Base-by-base conservation (phyloP, 2,113 vertebrate species). In the Cynocephalus volans region DNA sequence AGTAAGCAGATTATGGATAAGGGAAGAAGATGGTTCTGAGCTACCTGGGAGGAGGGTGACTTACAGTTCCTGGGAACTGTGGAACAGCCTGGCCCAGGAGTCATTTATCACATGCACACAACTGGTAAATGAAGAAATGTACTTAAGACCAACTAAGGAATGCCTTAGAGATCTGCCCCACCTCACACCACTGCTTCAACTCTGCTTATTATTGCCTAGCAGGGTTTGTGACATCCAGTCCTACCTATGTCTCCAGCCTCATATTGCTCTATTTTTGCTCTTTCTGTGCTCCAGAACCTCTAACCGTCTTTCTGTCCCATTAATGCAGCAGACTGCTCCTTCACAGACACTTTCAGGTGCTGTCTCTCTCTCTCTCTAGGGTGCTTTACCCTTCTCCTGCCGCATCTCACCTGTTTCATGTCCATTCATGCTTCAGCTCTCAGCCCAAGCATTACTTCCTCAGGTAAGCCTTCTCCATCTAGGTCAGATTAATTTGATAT, bases 241-340 rank as follows among this genome's bases (percentile, higher is more conserved):
- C 19, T 64, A 72, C 18, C 10, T 26, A 8, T 2, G 3, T 41
- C 18, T 48, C 54, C 54, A 86, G 67, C 23, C 48, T 36, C 21
- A 1, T 3, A 3, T 3, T 23, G 24, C 48, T 76, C 36, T 21
- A 8, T 58, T n/a, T 18, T 41, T 9, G 62, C 45, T 60, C 60
- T n/a, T 6, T 62, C 72, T 65, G 24, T n/a, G 26, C 67, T 36
- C 21, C 41, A n/a, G 54, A 93, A 28, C 31, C 23, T 8, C 33
- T 0, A 4, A 36, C 45, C 0, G 0, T 60, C 73, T 36, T 67
- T 79, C 82, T 56, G 7, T 65, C 1, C 23, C 26, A 1, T 15
- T 2, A 12, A 67, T 19, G 41, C 33, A 28, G 3, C 33, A 10
- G 26, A 23, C 10, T 10, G 18, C 85, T 52, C 18, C 15, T 33